Base-by-base conservation (phyloP, 30 jellyfish, hydroid and myxozoan species). In the Chironex yamaguchii region DNA sequence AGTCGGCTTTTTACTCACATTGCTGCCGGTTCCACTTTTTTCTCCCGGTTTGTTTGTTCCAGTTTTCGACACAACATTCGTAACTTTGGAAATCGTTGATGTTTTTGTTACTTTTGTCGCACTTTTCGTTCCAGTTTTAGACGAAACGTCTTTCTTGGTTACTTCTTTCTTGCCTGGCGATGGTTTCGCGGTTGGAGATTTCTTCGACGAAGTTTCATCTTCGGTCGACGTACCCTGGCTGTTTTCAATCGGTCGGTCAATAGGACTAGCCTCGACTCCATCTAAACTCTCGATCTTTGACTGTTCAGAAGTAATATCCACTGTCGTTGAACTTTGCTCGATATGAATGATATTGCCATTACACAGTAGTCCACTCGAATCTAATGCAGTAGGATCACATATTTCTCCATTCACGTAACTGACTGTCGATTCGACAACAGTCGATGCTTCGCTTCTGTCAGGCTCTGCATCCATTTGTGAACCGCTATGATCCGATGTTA, bases 1-100 rank as follows among this genome's bases (percentile, higher is more conserved):
- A 0, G 69, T 25, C 17, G 85, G 82, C 54, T 88, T 67, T 51
- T 80, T 28, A 66, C 96, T 29, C 1, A 79, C 66, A 17, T 76
- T 77, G 30, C 82, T 20, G 31, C 54, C 34, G 67, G 58, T 89
- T 11, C 42, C 49, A 0, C 87, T 2, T 42, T 42, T 29, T 42
- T 34, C 63, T 49, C 85, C 17, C 35, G 92, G 29, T 67, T 67
- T 81, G 13, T 63, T n/a, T 12, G 22, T 62, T 86, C 24, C 73
- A 34, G 35, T 9, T 11, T 83, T 30, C 20, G 86, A 53, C 42
- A 66, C 81, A 14, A 76, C 49, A 20, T 34, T 64, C 25, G 42
- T 63, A 12, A 20, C 52, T 32, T 84, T 34, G 1, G 89, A 25
- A 1, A 86, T 4, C 3, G 87, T 50, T 34, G 34, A 25, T 22